Evolutionary conservation across 1,140 invertebrate genomes (phyloP), one percentile per base, ranked within the genome.

Genomic region (Stegodyphus mimosarum): DNA sequence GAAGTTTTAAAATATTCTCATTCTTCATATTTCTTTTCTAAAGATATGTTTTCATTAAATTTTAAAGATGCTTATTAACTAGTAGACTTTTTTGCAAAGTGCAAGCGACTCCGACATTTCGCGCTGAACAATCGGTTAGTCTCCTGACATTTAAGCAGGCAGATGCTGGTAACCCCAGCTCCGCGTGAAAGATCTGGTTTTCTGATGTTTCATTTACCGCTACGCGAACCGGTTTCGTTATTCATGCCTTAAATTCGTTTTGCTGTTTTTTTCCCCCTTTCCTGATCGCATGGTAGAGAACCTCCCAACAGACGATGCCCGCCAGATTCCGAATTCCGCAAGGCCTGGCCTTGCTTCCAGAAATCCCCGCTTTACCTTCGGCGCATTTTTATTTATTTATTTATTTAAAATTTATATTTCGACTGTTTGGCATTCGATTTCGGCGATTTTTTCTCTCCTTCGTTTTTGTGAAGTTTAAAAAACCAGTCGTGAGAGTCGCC

Each of bases 351-450:
- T 83, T 83, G 81, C 17, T 55, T 15, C 13, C 51, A 67, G 72
- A 83, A 83, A 75, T 83, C 63, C 72, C 71, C 75, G 49, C 63
- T 75, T 83, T 52, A 69, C 81, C 81, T 83, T 83, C 81, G n/a
- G n/a, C n/a, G 15, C 7, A 83, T 11, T 67, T 66, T 69, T 83
- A 74, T 75, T 50, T 73, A 60, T 15, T 64, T 51, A 52, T 69
- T 69, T 49, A 6, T 63, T 63, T 64, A 33, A 33, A 33, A 33
- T 33, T 33, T 33, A 33, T 3, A 33, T 33, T 33, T 33, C 33
- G 33, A 33, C 33, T 3, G 33, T 33, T 33, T 33, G 33, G 33
- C 33, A 33, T 33, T 33, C 33, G 33, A 33, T 33, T 33, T 33
- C 33, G 33, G 33, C 33, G 33, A 33, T 73, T 83, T 63, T 78